Evolutionary conservation across 2,113 vertebrate species (phyloP).

Genomic region (Xenus cinereus): DNA sequence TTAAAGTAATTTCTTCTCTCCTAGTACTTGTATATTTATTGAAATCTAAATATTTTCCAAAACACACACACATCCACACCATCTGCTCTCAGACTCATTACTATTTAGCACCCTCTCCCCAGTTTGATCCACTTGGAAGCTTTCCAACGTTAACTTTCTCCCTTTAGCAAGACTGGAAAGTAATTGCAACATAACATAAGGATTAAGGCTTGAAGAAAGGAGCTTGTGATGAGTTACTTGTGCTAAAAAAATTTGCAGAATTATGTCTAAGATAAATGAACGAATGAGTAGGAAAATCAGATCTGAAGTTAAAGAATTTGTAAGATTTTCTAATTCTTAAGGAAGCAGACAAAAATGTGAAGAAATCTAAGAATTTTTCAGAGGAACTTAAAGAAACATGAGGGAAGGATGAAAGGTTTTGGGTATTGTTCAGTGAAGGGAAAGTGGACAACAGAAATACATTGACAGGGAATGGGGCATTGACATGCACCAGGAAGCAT

Average conservation of each 20-base stretch:
- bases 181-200: background rate
- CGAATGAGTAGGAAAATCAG: background rate
- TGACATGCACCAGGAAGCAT: background rate
- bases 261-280: background rate
- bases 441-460: background rate
- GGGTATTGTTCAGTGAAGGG: background rate
- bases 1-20: background rate
- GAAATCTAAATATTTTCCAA: background rate
- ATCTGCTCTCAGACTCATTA: conserved; percentile 16
- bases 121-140: background rate
- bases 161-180: background rate
- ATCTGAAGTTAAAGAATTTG: background rate
- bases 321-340: background rate
- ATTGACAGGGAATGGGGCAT: background rate
- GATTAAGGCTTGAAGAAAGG: background rate
- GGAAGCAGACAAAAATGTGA: background rate
- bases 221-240: background rate
- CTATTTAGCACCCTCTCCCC: background rate
- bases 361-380: background rate
- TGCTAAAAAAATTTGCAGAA: background rate
- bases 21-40: background rate
- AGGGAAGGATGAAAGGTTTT: background rate
- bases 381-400: background rate
- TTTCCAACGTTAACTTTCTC: background rate
- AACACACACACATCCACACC: background rate